These are phyloP conservation scores for Prorops nasuta DNA, from an alignment of 1,140 invertebrate genomes.

Conservation along the genomic window DNA sequence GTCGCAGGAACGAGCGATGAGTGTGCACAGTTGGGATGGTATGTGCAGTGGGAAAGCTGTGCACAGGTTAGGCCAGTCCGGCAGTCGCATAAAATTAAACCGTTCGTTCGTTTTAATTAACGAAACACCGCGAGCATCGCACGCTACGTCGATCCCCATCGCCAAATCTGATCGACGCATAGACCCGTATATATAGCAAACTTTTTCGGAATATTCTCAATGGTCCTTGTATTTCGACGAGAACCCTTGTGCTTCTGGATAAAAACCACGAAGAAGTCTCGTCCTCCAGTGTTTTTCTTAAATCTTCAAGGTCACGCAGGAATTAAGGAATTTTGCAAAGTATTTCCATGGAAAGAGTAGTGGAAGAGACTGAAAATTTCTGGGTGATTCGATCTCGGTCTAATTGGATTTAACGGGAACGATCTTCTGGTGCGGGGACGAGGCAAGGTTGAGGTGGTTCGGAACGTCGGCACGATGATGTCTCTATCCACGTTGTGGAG, in stretches of 20 bases:
- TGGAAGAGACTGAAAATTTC: too few relatives aligned
- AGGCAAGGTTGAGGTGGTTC: slow-evolving; percentile 16
- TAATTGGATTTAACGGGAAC: too few relatives aligned
- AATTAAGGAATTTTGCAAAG: too few relatives aligned
- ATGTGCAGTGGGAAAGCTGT: slow-evolving; percentile 53
- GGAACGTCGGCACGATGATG: slow-evolving; percentile 38
- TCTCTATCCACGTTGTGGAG: slow-evolving; percentile 34
- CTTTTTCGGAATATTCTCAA: slow-evolving; percentile 11
- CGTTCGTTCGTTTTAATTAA: slow-evolving; percentile 54
- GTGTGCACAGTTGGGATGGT: slow-evolving; percentile 26
- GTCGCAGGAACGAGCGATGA: slow-evolving; percentile 35
- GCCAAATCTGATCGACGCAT: slow-evolving; percentile 11
- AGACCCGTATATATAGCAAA: slow-evolving; percentile 6
- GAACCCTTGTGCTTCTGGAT: too few relatives aligned
- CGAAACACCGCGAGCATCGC: slow-evolving; percentile 48
- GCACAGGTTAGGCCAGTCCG: slow-evolving; percentile 41
- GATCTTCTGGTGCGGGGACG: slow-evolving; percentile 1
- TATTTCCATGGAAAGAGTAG: too few relatives aligned
- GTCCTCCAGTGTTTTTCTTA: too few relatives aligned
- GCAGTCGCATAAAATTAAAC: slow-evolving; percentile 56
- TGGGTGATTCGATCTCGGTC: too few relatives aligned
- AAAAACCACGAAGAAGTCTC: too few relatives aligned
- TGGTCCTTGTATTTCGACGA: slow-evolving; percentile 9
- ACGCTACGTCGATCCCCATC: slow-evolving; percentile 33
- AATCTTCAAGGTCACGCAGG: too few relatives aligned